Evolutionary conservation across 2,113 vertebrate species (phyloP).

Genomic region (Laticauda colubrina): DNA sequence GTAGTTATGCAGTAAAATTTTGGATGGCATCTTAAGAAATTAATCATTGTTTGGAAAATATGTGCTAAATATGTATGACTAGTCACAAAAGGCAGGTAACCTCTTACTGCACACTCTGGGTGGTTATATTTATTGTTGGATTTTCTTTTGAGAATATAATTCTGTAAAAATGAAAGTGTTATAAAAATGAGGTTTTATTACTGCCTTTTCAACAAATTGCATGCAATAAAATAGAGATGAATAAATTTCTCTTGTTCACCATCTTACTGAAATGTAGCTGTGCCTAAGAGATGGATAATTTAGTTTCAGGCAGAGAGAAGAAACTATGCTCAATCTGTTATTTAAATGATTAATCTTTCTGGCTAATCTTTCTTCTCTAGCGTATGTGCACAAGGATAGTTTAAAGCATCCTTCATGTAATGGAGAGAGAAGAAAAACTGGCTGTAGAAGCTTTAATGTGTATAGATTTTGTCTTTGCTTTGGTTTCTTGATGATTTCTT

Average conservation of each 20-base stretch:
- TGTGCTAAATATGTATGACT: background rate
- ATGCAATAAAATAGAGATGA: conserved; percentile 8
- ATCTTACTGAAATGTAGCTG: conserved; percentile 14
- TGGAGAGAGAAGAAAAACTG: background rate
- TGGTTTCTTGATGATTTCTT: background rate
- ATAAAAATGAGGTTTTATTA: background rate
- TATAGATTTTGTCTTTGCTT: background rate
- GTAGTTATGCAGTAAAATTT: background rate
- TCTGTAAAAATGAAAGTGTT: background rate
- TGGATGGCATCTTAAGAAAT: background rate
- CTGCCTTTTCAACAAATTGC: conserved; percentile 5
- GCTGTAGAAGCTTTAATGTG: conserved; percentile 5
- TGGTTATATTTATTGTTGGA: background rate
- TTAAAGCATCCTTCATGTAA: background rate
- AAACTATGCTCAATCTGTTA: background rate
- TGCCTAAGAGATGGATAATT: conserved; percentile 20
- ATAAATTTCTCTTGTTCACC: conserved; percentile 15
- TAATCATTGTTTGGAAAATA: background rate
- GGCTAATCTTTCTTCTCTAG: background rate
- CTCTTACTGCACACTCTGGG: background rate
- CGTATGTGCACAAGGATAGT: background rate
- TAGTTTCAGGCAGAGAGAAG: conserved; percentile 10
- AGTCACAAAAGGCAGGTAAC: background rate
- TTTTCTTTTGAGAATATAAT: background rate
- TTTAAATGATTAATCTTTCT: conserved; percentile 10